phyloP scores from a whole-genome alignment of 1,140 invertebrate species.

The Phortica variegata region DNA sequence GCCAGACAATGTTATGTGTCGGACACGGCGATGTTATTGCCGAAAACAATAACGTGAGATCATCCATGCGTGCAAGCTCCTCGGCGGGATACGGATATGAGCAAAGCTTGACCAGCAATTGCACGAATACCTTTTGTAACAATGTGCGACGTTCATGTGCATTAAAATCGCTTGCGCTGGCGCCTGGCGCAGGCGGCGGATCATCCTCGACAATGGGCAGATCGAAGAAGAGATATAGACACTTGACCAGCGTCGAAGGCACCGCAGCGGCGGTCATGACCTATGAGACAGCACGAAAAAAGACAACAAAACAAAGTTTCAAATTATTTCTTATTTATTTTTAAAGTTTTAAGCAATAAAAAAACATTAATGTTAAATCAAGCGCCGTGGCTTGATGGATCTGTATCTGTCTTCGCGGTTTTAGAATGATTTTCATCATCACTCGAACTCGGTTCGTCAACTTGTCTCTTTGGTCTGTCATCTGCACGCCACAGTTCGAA shows the following conservation, averaged over 20 bases:
- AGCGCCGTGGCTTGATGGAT: no score
- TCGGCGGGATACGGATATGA: constrained; percentile 91
- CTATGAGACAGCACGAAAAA: constrained; percentile 55
- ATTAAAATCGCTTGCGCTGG: constrained; percentile 78
- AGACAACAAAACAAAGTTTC: not conserved
- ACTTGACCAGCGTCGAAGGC: constrained; percentile 97
- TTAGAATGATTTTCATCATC: no score
- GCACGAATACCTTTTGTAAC: constrained; percentile 95
- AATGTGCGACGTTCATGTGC: constrained; percentile 86
- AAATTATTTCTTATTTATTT: not conserved
- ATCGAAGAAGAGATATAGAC: constrained; percentile 98
- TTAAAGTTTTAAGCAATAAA: no score
- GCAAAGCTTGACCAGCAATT: constrained; percentile 91
- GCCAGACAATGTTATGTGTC: constrained; percentile 90
- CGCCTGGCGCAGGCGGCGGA: constrained; percentile 54
- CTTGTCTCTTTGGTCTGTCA: no score
- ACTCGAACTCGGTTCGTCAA: no score
- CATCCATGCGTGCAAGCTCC: constrained; percentile 94
- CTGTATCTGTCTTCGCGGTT: no score
- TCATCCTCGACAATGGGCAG: constrained; percentile 84
- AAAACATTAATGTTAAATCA: no score
- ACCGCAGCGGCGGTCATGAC: constrained; percentile 94
- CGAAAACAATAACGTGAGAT: constrained; percentile 91
- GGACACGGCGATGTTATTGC: constrained; percentile 95
- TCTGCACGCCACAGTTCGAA: no score